Evolutionary conservation across 2,888 invertebrate genomes (phyloP), one percentile per base, ranked within the genome.

Genomic region (Cephus pulcher): DNA sequence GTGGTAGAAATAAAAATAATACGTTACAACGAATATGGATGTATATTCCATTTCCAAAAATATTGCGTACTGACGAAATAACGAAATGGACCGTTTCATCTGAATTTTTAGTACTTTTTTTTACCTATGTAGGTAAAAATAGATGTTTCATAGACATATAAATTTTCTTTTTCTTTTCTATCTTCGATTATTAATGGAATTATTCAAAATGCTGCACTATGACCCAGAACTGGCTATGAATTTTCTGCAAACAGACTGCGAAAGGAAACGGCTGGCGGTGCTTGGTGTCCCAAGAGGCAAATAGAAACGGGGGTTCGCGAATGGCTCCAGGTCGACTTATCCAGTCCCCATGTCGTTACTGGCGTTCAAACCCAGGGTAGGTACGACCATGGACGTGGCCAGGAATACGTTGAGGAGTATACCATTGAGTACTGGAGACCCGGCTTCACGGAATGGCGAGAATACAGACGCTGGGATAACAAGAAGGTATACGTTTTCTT

Each of bases 331-430:
- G 93, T 96, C 75, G 94, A 95, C 86, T 92, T 96, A 79, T 92
- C 92, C 9, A 92, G 92, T 56, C 92, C 94, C 76, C 94, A 94
- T 89, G 93, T 95, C 81, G 92, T 96, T 84, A 95, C 95, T 11
- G 95, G 94, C 75, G 93, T 96, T 69, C 95, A 96, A 88, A 95
- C 96, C 9, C 96, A 96, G 90, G 96, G 96, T n/a, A 93, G 96
- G 73, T 95, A 94, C 90, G 95, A 95, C 85, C 93, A 94, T 83
- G 96, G 96, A 69, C 93, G 95, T 82, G 96, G 96, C 32, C 95
- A 95, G 86, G 96, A 96, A 89, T 96, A 94, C 91, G 94, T 95
- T 74, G 95, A 95, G 86, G 94, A 94, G 86, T 96, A 95, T 89
- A 93, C 94, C 75, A 89, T 96, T 81, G 95, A 96, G 89, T 95